These are phyloP conservation scores for Astur gentilis DNA, from an alignment of 2,113 vertebrate genomes.

Conservation along the genomic window DNA sequence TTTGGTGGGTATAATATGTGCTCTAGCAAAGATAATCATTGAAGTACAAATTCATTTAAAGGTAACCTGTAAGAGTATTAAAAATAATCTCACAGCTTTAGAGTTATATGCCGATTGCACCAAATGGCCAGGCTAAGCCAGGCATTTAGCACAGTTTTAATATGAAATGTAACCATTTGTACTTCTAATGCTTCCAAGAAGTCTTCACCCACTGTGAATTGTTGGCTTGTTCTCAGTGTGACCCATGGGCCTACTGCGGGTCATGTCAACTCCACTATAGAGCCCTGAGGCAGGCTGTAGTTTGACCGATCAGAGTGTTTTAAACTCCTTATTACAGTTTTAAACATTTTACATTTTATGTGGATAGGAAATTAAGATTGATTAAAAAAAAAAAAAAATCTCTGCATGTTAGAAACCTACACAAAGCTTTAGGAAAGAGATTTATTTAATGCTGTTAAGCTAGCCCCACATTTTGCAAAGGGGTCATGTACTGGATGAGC, in stretches of 20 bases:
- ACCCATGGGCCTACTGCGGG: background rate
- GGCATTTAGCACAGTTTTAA: background rate
- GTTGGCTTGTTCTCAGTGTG: background rate
- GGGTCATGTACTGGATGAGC: background rate
- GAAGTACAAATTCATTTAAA: constrained; percentile 7
- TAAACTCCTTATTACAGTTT: background rate
- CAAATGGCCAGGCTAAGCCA: background rate
- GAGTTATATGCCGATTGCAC: background rate
- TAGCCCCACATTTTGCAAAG: background rate
- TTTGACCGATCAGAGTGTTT: background rate
- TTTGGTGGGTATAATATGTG: background rate
- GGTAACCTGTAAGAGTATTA: background rate
- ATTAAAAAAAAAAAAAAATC: background rate
- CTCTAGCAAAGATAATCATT: background rate
- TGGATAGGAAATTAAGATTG: background rate
- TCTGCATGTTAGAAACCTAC: background rate
- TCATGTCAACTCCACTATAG: background rate
- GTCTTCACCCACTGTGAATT: background rate
- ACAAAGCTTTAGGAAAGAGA: background rate
- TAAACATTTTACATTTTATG: background rate
- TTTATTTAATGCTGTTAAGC: background rate
- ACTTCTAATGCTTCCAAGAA: background rate
- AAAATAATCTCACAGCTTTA: background rate
- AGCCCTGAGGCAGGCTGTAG: background rate
- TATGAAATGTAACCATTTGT: background rate